Evolutionary conservation across 2,797 vertebrate genomes (phyloP), one percentile per base, ranked within the genome.

Genomic region (Alosa sapidissima): DNA sequence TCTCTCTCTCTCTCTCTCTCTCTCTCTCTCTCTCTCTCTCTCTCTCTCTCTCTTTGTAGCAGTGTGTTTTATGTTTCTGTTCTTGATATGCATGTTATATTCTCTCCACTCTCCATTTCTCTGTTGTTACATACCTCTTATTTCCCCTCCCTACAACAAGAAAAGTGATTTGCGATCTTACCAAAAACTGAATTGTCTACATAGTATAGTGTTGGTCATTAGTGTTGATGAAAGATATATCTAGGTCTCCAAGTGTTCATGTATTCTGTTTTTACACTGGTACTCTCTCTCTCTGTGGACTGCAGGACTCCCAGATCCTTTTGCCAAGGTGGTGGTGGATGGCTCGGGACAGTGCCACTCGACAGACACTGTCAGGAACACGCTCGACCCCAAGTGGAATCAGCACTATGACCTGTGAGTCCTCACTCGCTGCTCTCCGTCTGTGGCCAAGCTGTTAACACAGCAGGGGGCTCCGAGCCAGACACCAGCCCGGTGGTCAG

Each of bases 321-420:
- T 99, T 92, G 98, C 98, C 90, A 99, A 99, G 91, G 97, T 99
- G 89, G 97, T 99, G 72, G 98, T 99, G 92, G 98, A 99, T 6
- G 98, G 98, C 89, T 99, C 98, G 86, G 98, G 98, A 62, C 98
- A 99, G 89, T 99, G 98, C 94, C 98, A 99, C 96, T 99, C 98
- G 72, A 99, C 98, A 91, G 98, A 99, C 96, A 99, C 98, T 91
- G 98, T 99, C 96, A 99, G 97, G 96, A 99, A 99, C 94, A 99
- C 97, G 10, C 97, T 99, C 51, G 98, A 99, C 95, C 98, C 98
- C 90, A 99, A 99, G 93, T 99, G 98, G 98, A 99, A 99, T 94
- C 98, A 99, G 91, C 98, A 99, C 95, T 99, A 99, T 91, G 98
- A 99, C 94, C 94, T 99, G 98, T 99, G 95, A 96, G 98, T 95